Evolutionary conservation across 2,888 invertebrate species (phyloP).

Genomic region (Rhagonycha fulva): DNA sequence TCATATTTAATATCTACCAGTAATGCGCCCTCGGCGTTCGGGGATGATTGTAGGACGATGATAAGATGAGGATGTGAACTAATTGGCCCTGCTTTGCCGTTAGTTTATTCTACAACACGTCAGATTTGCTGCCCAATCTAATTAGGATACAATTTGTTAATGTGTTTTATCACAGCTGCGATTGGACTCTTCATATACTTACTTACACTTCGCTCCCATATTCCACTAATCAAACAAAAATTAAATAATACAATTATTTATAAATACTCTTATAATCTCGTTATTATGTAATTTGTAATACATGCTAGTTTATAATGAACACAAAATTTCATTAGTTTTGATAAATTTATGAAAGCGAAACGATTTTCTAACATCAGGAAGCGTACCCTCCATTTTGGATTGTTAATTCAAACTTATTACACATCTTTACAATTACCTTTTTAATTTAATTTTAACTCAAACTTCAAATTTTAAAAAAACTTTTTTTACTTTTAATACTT

Average conservation of each 20-base stretch:
- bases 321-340: conserved; percentile 20
- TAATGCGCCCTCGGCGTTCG: conserved; percentile 13
- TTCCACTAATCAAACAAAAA: conserved; percentile 42
- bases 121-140: conserved; percentile 57
- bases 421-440: background rate
- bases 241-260: conserved; percentile 50
- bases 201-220: conserved; percentile 38
- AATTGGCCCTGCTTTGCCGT: conserved; percentile 50
- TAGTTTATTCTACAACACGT: conserved; percentile 52
- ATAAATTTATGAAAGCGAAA: conserved; percentile 9
- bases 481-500: too few relatives aligned
- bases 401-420: background rate
- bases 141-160: conserved; percentile 58
- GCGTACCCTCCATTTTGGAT: background rate
- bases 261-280: conserved; percentile 44
- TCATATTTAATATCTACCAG: conserved; percentile 4
- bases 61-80: conserved; percentile 44
- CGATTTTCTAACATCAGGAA: background rate
- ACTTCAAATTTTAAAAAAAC: background rate
- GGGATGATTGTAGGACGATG: conserved; percentile 39
- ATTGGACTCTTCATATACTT: conserved; percentile 48
- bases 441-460: background rate
- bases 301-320: conserved; percentile 26
- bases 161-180: conserved; percentile 56
- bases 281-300: conserved; percentile 42